Evolutionary conservation across 1,140 invertebrate genomes (phyloP), one percentile per base, ranked within the genome.

Genomic region (Cataglyphis hispanica): DNA sequence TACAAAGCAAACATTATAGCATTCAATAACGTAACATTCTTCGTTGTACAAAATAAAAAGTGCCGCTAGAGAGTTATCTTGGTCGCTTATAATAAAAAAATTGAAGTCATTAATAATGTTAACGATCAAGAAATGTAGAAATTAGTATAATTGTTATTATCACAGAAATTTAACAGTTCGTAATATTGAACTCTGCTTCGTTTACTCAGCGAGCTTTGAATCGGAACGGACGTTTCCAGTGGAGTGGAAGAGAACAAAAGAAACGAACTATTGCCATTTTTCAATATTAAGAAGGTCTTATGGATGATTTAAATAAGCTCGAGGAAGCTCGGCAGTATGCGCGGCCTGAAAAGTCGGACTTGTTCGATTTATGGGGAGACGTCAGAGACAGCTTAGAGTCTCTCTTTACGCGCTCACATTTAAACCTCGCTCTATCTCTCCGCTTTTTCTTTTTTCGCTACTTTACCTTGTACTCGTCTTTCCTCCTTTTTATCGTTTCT

Each of bases 251-350:
- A 63, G 58, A 16, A 64, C 34, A 34, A 66, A 67, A 86, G n/a
- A 50, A 25, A 27, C 31, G 25, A 64, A 64, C 31, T 58, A 46
- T 69, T 11, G 64, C 76, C 85, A 90, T 92, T 88, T 87, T 92
- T 91, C 90, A 91, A 94, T 94, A 94, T 93, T 93, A 93, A 92
- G 91, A 88, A 90, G 86, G 87, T 92, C 90, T 92, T 89, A 84
- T 81, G 88, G 88, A 91, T 91, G 90, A 93, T 94, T 93, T 93
- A 92, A 93, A 93, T 94, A 94, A 94, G 92, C 88, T 84, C 76
- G 40, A 63, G 85, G 37, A 90, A 92, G 86, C 58, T 88, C 58
- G 46, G 58, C 77, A 77, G 87, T 88, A 75, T 75, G 75, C 75
- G 88, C 76, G 85, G 58, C 75, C 70, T 84, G 80, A 89, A 88